These are phyloP conservation scores for Hydrozoanthus tunicans DNA, from an alignment of 64 coral and sea anemone species.

Conservation along the genomic window DNA sequence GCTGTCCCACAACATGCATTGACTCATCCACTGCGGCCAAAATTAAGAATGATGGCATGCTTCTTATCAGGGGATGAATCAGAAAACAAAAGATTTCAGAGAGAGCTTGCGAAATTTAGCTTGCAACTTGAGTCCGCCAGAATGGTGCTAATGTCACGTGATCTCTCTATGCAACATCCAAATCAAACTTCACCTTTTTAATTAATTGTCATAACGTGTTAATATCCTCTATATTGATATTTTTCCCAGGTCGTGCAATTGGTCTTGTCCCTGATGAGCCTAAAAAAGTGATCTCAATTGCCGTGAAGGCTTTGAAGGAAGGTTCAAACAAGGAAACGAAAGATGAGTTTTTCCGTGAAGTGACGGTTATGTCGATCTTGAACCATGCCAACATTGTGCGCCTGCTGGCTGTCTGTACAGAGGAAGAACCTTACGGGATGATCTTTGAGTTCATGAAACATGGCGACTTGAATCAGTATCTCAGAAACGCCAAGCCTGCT, in stretches of 20 bases:
- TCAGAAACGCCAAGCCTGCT: constrained; percentile 75
- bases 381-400: constrained; percentile 85
- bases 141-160: too few species aligned
- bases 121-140: too few species aligned
- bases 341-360: constrained; percentile 87
- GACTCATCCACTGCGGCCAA: too few species aligned
- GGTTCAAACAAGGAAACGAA: constrained; percentile 79
- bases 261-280: constrained; percentile 67
- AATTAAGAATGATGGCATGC: too few species aligned
- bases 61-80: too few species aligned
- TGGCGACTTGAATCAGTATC: constrained; percentile 92
- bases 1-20: too few species aligned
- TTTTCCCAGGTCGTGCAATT: constrained; percentile 64
- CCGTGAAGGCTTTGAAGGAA: constrained; percentile 94
- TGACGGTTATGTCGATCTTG: constrained; percentile 89
- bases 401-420: constrained; percentile 85
- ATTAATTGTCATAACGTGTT: neutral
- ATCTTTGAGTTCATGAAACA: constrained; percentile 96
- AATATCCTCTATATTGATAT: neutral
- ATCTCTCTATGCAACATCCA: too few species aligned
- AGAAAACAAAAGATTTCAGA: too few species aligned
- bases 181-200: too few species aligned
- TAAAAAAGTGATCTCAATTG: constrained; percentile 68
- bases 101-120: too few species aligned
- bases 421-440: constrained; percentile 96